Base-by-base conservation (phyloP, 2,797 vertebrate species). In the Pyrocephalus nanus region DNA sequence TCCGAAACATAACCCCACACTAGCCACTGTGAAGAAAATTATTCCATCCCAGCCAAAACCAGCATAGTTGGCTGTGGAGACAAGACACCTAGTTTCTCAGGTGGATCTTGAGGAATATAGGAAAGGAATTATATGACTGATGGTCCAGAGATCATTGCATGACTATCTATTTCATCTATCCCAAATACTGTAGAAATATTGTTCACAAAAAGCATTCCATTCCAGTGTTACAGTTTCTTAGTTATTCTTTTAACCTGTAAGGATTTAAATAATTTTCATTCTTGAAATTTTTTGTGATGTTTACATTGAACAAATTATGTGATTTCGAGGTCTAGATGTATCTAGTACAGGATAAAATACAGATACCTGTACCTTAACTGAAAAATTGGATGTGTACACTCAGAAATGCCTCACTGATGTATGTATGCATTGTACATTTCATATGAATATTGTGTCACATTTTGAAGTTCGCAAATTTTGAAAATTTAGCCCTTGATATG, bases 141-240 rank as follows among this genome's bases (percentile, higher is more conserved):
- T n/a, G 47, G 15, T 89, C 47, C 29, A 70, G 36, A 72, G 34
- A 36, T 47, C 20, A 8, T 55, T 76, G n/a, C 40, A 71, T 29
- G 43, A 25, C 36, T 65, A 15, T 57, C 27, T 69, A 18, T 55
- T 89, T 89, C 14, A 65, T 60, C 38, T 61, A 5, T 55, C 17
- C 50, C 30, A 43, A 66, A 79, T 40, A 92, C 43, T 89, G 57
- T 72, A 93, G 51, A 82, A 94, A 90, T 91, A 84, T 77, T 92
- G 16, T 40, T 92, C 36, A 48, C 67, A 85, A 3, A 55, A 60
- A 94, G 5, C 34, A 38, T 91, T 83, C 54, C 74, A 92, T 87
- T 83, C 57, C 70, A 90, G 26, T 83, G 72, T 92, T 90, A 71
- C 17, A 80, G 51, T 92, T 86, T 94, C 87, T 93, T 72, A 80